Evolutionary conservation across 2,888 invertebrate species (phyloP).

Genomic region (Anaspis maculata): DNA sequence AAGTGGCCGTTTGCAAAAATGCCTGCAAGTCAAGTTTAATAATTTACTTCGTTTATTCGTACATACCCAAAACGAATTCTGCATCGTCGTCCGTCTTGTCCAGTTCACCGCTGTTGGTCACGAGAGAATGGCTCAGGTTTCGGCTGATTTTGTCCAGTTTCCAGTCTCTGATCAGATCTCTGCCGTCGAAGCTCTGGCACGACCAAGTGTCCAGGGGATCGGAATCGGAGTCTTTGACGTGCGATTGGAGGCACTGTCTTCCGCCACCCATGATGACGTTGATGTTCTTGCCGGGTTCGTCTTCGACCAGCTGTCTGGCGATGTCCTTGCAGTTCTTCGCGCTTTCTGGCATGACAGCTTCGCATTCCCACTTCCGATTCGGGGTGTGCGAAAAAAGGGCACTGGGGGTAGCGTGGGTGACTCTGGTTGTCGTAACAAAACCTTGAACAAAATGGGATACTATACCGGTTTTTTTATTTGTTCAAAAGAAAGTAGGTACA

Average conservation of each 20-base stretch:
- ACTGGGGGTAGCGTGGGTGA: conserved; percentile 83
- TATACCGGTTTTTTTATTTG: too few species aligned
- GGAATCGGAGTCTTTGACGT: conserved; percentile 42
- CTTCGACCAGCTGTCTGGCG: conserved; percentile 71
- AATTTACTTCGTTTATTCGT: too few species aligned
- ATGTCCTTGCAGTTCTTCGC: conserved; percentile 68
- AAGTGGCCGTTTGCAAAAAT: conserved; percentile 76
- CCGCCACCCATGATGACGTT: conserved; percentile 86
- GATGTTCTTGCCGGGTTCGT: conserved; percentile 68
- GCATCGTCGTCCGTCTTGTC: conserved; percentile 50
- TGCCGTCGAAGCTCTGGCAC: conserved; percentile 63
- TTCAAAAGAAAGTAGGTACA: too few species aligned
- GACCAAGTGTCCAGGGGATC: conserved; percentile 45
- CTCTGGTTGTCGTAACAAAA: conserved; percentile 80
- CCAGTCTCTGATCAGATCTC: conserved; percentile 69
- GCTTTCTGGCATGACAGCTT: conserved; percentile 52
- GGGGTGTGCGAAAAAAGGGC: conserved; percentile 71
- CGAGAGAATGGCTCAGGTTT: conserved; percentile 49
- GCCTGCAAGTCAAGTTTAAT: conserved; percentile 44
- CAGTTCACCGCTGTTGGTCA: conserved; percentile 62
- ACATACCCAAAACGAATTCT: conserved; percentile 68
- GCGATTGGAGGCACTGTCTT: conserved; percentile 55
- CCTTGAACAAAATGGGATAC: too few species aligned
- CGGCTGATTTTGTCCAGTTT: conserved; percentile 41
- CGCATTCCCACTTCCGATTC: conserved; percentile 76